Conservation (phyloP, 2,113 vertebrate species). For the Potamarius usumacintae region DNA sequence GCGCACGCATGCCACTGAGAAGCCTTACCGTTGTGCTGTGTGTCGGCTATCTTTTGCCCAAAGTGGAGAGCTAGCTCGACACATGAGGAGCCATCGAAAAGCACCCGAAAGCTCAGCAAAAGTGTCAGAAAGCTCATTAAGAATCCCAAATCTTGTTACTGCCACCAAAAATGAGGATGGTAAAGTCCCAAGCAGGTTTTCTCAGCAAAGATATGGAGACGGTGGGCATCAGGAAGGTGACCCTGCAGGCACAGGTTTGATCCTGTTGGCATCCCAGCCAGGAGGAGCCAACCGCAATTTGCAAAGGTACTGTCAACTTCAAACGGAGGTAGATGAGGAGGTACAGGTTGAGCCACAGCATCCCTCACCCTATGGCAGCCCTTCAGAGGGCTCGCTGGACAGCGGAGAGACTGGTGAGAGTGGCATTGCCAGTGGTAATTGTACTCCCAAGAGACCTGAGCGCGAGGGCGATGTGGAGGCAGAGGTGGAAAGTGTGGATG, state of each 20-base stretch:
- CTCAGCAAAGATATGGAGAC: slow-evolving; percentile 76
- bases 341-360: slow-evolving; percentile 79
- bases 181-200: slow-evolving; percentile 79
- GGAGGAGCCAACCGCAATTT: slow-evolving; percentile 77
- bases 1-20: slow-evolving; percentile 72
- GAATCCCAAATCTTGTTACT: slow-evolving; percentile 63
- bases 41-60: slow-evolving; percentile 75
- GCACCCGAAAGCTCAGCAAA: slow-evolving; percentile 54
- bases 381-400: slow-evolving; percentile 95
- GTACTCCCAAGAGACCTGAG: slow-evolving; percentile 75
- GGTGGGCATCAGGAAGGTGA: slow-evolving; percentile 58
- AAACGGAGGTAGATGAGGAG: slow-evolving; percentile 73
- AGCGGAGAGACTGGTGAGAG: slow-evolving; percentile 80
- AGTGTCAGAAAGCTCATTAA: slow-evolving; percentile 65
- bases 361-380: slow-evolving; percentile 92
- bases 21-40: slow-evolving; percentile 76
- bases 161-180: slow-evolving; percentile 80
- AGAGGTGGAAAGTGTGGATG: slow-evolving; percentile 60
- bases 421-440: slow-evolving; percentile 78
- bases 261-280: slow-evolving; percentile 68
- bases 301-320: slow-evolving; percentile 85
- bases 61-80: slow-evolving; percentile 76
- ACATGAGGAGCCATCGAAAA: slow-evolving; percentile 76
- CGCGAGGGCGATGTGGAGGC: slow-evolving; percentile 65
- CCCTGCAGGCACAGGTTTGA: slow-evolving; percentile 59